Evolutionary conservation across 2,888 invertebrate species (phyloP), one percentile per base, ranked within the genome.

Genomic region (Philonicus albiceps): DNA sequence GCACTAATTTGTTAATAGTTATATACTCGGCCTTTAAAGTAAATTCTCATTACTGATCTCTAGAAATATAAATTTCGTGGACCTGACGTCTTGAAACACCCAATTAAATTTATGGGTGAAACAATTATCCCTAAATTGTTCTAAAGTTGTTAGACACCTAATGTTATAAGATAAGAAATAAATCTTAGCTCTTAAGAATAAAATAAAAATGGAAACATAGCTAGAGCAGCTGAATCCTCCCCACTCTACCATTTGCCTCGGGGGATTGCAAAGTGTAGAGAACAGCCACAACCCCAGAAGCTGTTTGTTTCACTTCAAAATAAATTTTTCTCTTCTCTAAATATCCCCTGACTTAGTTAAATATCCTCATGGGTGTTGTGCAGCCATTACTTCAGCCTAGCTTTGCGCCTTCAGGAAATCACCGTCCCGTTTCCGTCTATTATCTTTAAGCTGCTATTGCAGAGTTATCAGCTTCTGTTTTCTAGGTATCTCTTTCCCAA

Each of bases 311-410:
- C 64, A n/a, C 81, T 64, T 64, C 81, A 34, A 83, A 83, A 83
- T 83, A 64, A 83, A 83, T 83, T 49, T 75, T 55, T 53, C 55
- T 55, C 76, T 37, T 49, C 76, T 53, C 49, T 31, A 76, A 75
- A 76, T 86, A 76, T 75, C 76, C 85, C 76, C 27, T 75, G 85
- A 86, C 55, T 86, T 86, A 76, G 84, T 84, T 86, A 80, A 87
- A 87, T 87, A 87, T 87, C 87, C 85, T 85, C 80, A 30, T 13
- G 87, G 85, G 80, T 85, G 76, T 87, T 87, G 76, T 87, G 40
- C 75, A 49, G 76, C 76, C 49, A 86, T 74, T 43, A 55, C 40
- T 76, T 84, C 37, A 76, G 76, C 85, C 85, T 43, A 85, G 80
- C 55, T 87, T 85, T 87, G 80, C 85, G 43, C 37, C 55, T 53